Evolutionary conservation across 2,888 invertebrate species (phyloP).

Genomic region (Drosophila nr. fundita): DNA sequence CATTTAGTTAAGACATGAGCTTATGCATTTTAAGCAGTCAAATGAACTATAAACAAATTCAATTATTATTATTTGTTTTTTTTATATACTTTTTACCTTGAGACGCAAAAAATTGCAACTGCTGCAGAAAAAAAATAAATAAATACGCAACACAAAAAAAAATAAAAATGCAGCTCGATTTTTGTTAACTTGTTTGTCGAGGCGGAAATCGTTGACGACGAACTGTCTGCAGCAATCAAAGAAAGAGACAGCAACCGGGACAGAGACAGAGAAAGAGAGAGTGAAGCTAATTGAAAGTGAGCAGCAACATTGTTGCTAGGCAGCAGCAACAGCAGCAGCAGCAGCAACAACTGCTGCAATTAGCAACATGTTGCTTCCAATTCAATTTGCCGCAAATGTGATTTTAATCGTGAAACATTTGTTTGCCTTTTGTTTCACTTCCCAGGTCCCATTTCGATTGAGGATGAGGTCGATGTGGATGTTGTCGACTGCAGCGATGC

Average conservation of each 20-base stretch:
- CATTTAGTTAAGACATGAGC: constrained; percentile 12
- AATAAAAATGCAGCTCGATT: constrained; percentile 26
- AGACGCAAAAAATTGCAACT: constrained; percentile 26
- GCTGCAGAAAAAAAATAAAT: constrained; percentile 4
- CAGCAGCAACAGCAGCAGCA: not conserved
- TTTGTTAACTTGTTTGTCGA: constrained; percentile 52
- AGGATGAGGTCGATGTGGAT: constrained; percentile 89
- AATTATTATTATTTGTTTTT: constrained; percentile 2
- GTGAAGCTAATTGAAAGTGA: constrained; percentile 9
- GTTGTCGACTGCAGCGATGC: constrained; percentile 90
- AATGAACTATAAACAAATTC: constrained; percentile 15
- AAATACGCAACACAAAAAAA: not conserved
- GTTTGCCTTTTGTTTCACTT: constrained; percentile 31
- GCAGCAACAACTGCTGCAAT: not conserved
- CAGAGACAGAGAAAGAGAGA: not conserved
- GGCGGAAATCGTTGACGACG: constrained; percentile 68
- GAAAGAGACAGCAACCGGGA: not conserved
- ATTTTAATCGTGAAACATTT: constrained; percentile 41
- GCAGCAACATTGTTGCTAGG: constrained; percentile 32
- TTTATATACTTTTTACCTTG: constrained; percentile 31
- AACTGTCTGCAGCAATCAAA: constrained; percentile 54
- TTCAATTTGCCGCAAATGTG: constrained; percentile 36
- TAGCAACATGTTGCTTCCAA: constrained; percentile 43
- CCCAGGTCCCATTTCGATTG: constrained; percentile 85
- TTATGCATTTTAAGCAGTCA: constrained; percentile 21